phyloP scores from a whole-genome alignment of 2,888 invertebrate genomes.

The Caenorhabditis becei region DNA sequence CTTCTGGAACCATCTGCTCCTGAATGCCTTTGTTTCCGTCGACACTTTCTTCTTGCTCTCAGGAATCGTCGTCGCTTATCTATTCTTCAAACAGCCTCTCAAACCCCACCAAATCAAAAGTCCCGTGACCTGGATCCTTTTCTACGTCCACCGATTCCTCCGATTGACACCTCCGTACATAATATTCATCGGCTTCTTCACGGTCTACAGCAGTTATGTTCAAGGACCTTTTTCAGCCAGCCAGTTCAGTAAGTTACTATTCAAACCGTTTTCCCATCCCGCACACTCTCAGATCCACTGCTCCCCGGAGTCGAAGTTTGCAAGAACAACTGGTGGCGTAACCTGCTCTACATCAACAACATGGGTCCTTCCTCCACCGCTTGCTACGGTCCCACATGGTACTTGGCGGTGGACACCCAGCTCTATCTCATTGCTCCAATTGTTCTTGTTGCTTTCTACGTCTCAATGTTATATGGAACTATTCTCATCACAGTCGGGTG shows the following conservation, averaged over 20 bases:
- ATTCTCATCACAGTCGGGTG: constrained; percentile 11
- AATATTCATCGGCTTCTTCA: constrained; percentile 62
- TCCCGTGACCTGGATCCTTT: constrained; percentile 57
- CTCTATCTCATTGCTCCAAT: constrained; percentile 60
- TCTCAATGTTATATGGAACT: constrained; percentile 23
- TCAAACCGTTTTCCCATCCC: background rate
- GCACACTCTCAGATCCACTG: constrained; percentile 6
- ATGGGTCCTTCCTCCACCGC: constrained; percentile 40
- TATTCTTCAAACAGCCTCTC: constrained; percentile 67
- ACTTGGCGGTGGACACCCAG: constrained; percentile 64
- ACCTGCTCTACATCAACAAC: constrained; percentile 74
- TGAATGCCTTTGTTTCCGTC: constrained; percentile 69
- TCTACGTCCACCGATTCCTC: constrained; percentile 64
- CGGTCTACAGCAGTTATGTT: constrained; percentile 48
- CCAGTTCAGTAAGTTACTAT: constrained; percentile 26
- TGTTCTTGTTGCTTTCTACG: constrained; percentile 53
- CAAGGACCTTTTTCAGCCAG: constrained; percentile 49
- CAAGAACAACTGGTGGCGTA: constrained; percentile 64
- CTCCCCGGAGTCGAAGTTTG: constrained; percentile 16
- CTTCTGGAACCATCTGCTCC: constrained; percentile 50
- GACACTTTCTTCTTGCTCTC: constrained; percentile 75
- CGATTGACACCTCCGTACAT: constrained; percentile 62
- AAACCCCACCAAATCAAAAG: constrained; percentile 15
- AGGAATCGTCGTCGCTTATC: constrained; percentile 71
- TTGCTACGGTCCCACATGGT: constrained; percentile 63